Conservation (phyloP, 1,140 invertebrate genomes). For the Chrysoperla carnea region DNA sequence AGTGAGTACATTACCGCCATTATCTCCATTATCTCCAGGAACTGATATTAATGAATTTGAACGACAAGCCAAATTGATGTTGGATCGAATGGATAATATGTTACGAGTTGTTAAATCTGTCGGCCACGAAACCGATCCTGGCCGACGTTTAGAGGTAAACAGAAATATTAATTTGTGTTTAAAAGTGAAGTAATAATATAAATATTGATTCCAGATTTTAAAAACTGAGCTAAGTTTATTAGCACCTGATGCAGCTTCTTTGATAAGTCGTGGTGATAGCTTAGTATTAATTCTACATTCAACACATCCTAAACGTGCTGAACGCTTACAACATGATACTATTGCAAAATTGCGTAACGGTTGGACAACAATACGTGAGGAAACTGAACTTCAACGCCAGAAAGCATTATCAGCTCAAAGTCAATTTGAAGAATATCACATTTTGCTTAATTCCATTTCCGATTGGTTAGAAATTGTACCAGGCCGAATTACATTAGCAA, state of each 20-base stretch:
- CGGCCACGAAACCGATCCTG: conserved; percentile 42
- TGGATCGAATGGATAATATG: conserved; percentile 46
- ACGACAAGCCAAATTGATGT: conserved; percentile 38
- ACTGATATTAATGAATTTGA: conserved; percentile 33
- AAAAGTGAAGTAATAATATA: too few species aligned
- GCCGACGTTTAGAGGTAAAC: conserved; percentile 39
- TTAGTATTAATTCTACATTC: conserved; percentile 45
- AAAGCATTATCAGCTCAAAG: conserved; percentile 29
- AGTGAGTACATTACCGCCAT: too few species aligned
- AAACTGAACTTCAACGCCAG: conserved; percentile 26
- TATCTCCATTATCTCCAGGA: conserved; percentile 12
- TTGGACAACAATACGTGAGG: conserved; percentile 36
- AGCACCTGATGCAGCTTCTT: conserved; percentile 57
- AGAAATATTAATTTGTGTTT: background rate
- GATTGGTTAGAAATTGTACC: conserved; percentile 28
- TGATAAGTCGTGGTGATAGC: conserved; percentile 62
- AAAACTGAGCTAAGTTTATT: conserved; percentile 43
- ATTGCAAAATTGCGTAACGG: conserved; percentile 31
- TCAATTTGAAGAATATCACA: conserved; percentile 20
- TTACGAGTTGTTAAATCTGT: conserved; percentile 43
- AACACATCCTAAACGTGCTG: conserved; percentile 23
- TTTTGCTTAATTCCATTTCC: conserved; percentile 21
- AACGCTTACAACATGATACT: conserved; percentile 25
- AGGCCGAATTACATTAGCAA: conserved; percentile 26
- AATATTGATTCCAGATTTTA: conserved; percentile 26